Evolutionary conservation across 1,140 invertebrate species (phyloP).

Genomic region (Camponotus floridanus): DNA sequence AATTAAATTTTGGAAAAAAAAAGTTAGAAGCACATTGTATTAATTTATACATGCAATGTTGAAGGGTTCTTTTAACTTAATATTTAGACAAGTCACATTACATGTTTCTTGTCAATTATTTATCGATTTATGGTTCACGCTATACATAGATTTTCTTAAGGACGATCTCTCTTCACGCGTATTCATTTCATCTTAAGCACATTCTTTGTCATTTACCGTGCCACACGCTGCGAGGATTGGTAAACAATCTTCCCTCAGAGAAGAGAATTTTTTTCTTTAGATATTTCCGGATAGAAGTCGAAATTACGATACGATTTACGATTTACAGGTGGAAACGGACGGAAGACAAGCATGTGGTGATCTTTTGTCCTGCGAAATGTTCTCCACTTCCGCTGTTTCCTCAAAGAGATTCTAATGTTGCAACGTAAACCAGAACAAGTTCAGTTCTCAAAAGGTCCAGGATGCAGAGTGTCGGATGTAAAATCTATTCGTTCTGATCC

Average conservation of each 20-base stretch:
- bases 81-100: neutral
- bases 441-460: neutral
- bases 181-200: slow-evolving; percentile 14
- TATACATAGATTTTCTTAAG: neutral
- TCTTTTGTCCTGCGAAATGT: neutral
- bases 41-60: neutral
- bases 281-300: neutral
- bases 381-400: slow-evolving; percentile 9
- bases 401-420: slow-evolving; percentile 9
- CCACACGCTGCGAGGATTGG: neutral
- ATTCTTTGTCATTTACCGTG: slow-evolving; percentile 11
- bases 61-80: neutral
- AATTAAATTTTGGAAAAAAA: slow-evolving; percentile 1
- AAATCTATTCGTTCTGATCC: neutral
- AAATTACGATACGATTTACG: slow-evolving; percentile 31
- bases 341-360: neutral
- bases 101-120: neutral
- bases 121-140: neutral
- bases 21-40: neutral
- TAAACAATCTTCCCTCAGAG: slow-evolving; percentile 7
- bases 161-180: neutral
- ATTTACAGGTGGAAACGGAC: neutral
- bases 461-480: neutral
- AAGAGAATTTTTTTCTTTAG: neutral
- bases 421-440: neutral